Base-by-base conservation (phyloP, 1,140 invertebrate genomes). In the Drosophila nigrodunni region DNA sequence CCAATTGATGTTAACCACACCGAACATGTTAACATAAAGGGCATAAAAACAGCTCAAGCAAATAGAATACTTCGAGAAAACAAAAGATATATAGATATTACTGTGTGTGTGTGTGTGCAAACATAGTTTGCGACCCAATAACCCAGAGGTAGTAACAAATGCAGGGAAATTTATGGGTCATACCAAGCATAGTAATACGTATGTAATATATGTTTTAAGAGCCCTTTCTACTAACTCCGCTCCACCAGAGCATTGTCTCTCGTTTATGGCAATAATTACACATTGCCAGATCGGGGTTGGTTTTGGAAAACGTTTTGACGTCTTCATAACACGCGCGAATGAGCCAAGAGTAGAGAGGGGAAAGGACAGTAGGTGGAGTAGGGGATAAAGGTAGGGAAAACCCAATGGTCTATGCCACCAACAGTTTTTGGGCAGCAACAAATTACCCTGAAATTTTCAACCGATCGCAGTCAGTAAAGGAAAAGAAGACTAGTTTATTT, bases 321-420 rank as follows among this genome's bases (percentile, higher is more conserved):
- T 88, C 88, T 91, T 88, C 78, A 91, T 91, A 91, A 91, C 88
- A 91, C 85, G 86, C 86, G 88, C 83, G 85, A 77, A 73, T 67
- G 78, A 65, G 64, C 46, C 47, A 60, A 78, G 65, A 60, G 43
- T 21, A 54, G 46, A 78, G 50, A 71, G 46, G 30, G 75, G 75
- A 49, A 65, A 71, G 43, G 62, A 52, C 39, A 41, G 35, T 25
- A 52, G 18, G 25, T 30, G 25, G 25, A 6, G 25, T 4, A 4
- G 25, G 25, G 25, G 25, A 21, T 30, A 43, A 50, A 60, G 64
- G 52, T 37, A 52, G 39, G 39, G 18, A 13, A 37, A 18, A 21
- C 43, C 18, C 15, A 18, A 18, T 50, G 4, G 41, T 15, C 44
- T 43, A 71, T 89, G 80, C 85, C 86, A 88, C 85, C 85, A 88